Evolutionary conservation across 2,888 invertebrate species (phyloP).

Genomic region (Boloria selene): DNA sequence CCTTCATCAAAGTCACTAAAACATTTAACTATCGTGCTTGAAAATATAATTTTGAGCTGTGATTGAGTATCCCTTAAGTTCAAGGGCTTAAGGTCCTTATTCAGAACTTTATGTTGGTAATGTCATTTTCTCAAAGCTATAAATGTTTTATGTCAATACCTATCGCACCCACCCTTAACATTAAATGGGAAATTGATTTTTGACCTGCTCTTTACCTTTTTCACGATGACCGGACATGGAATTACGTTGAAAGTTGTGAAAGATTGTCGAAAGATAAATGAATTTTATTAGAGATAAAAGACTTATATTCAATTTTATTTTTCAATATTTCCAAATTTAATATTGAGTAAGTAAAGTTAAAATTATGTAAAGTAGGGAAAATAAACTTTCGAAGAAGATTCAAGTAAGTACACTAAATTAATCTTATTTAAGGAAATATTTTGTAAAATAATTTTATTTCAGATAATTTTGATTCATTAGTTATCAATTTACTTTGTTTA

Average conservation of each 20-base stretch:
- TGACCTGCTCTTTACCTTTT: constrained; percentile 30
- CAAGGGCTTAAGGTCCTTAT: constrained; percentile 15
- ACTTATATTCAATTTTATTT: too few species aligned
- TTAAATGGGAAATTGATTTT: constrained; percentile 41
- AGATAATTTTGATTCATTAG: too few species aligned
- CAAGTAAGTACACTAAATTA: too few species aligned
- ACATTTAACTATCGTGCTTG: constrained; percentile 3
- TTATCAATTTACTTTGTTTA: too few species aligned
- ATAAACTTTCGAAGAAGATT: too few species aligned
- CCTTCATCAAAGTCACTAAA: constrained; percentile 5
- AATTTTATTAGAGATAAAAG: too few species aligned
- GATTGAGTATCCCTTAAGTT: constrained; percentile 14
- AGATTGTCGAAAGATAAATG: background rate
- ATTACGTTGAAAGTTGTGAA: constrained; percentile 10
- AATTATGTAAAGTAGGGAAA: too few species aligned
- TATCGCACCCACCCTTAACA: constrained; percentile 23
- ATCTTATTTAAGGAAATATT: too few species aligned
- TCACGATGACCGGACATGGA: constrained; percentile 7
- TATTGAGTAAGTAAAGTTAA: too few species aligned
- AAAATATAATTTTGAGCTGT: constrained; percentile 14
- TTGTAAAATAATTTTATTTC: too few species aligned
- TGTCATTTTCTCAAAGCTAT: constrained; percentile 21
- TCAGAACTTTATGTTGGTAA: constrained; percentile 18
- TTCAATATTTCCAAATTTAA: too few species aligned
- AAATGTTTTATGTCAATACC: constrained; percentile 24